Base-by-base conservation (phyloP, 2,888 invertebrate species). In the Andrena praecox region DNA sequence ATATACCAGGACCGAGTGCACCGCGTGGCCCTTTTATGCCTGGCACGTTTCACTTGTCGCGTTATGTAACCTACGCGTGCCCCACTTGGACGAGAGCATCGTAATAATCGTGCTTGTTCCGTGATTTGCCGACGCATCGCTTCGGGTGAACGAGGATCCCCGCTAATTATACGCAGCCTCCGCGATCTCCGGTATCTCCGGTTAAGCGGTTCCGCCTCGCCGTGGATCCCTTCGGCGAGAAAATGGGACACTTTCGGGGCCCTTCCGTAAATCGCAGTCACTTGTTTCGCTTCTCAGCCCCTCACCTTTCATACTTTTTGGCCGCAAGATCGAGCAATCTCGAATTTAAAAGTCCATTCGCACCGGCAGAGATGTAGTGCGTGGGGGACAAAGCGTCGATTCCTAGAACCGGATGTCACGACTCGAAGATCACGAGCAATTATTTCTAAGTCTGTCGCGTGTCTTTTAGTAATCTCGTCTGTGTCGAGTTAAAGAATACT, bases 61-160 rank as follows among this genome's bases (percentile, higher is more conserved):
- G 27, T 81, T 68, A 73, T 5, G 62, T 59, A 80, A 80, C n/a
- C 8, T 48, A 56, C 31, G 20, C 52, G 33, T 33, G 50, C 27
- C 48, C 62, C 54, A 69, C 35, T 63, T 73, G 31, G 59, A 31
- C 56, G 35, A 16, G 20, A 50, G 31, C 29, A 62, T 33, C 10
- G 54, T 62, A 74, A 64, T 8, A 64, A 64, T 68, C 75, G 24
- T 10, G 33, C 59, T 69, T 75, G 56, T 54, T 24, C 42, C 50
- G n/a, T 20, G 24, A 63, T 42, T 33, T 48, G 10, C 20, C n/a
- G 7, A 2, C 56, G 5, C 16, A 24, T 52, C 7, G 52, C 52
- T 3, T 54, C 48, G 16, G 24, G 31, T 35, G 20, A 35, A 24
- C 48, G n/a, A 48, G 31, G 12, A 29, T 79, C 27, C 6, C 16